These are phyloP conservation scores for Clivina fossor DNA, from an alignment of 2,888 invertebrate genomes.

Conservation along the genomic window DNA sequence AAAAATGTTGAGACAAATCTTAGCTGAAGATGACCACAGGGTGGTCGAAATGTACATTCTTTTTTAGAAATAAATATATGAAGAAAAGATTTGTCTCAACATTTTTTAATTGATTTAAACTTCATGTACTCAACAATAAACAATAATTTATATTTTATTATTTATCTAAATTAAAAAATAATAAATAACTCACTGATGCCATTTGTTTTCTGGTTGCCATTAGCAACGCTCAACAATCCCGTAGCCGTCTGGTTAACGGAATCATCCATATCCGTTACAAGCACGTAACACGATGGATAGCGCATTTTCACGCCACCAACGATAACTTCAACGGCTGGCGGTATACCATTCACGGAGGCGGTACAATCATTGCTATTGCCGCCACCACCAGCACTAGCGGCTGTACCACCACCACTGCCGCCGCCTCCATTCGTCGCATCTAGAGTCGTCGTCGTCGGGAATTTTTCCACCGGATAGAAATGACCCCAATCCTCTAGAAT, in stretches of 20 bases:
- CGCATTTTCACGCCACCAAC: constrained; percentile 90
- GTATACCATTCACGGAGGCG: too few relatives aligned
- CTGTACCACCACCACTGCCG: too few relatives aligned
- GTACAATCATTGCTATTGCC: too few relatives aligned
- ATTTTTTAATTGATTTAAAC: too few relatives aligned
- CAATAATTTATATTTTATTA: too few relatives aligned
- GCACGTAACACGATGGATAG: constrained; percentile 93
- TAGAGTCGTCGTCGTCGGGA: too few relatives aligned
- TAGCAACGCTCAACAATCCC: constrained; percentile 45
- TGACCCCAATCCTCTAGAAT: constrained; percentile 93
- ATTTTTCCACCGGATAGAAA: constrained; percentile 84
- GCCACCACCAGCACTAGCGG: constrained; percentile 34
- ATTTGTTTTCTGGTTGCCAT: constrained; percentile 26
- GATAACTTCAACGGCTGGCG: constrained; percentile 67
- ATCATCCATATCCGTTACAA: constrained; percentile 86
- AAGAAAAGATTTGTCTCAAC: too few relatives aligned
- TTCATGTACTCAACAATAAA: too few relatives aligned
- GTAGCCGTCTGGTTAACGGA: constrained; percentile 52
- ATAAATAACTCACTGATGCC: constrained; percentile 35
- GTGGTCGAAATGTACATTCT: too few relatives aligned
- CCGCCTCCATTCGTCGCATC: constrained; percentile 44
- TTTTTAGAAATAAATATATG: too few relatives aligned
- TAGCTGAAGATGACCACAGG: too few relatives aligned
- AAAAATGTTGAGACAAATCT: too few relatives aligned
- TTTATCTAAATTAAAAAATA: constrained; percentile 33